These are phyloP conservation scores for Zaprionus gabonicus DNA, from an alignment of 1,140 invertebrate species.

Conservation along the genomic window DNA sequence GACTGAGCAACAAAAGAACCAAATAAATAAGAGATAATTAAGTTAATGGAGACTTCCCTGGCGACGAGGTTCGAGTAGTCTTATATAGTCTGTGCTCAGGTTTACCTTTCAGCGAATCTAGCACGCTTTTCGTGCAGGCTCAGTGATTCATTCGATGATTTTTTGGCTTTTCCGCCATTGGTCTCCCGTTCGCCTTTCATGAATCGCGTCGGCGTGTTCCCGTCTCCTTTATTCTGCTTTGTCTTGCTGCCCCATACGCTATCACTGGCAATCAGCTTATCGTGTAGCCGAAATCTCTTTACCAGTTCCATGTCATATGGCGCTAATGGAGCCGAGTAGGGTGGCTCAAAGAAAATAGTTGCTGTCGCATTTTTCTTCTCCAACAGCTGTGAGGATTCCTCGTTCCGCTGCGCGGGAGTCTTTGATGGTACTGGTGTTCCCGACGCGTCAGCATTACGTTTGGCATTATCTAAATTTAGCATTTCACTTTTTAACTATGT, in stretches of 20 bases:
- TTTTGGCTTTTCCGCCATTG: conserved; percentile 24
- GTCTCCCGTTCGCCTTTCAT: conserved; percentile 49
- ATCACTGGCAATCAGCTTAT: conserved; percentile 31
- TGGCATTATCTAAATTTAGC: conserved; percentile 73
- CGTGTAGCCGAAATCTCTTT: conserved; percentile 42
- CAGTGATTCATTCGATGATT: conserved; percentile 56
- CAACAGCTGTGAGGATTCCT: conserved; percentile 48
- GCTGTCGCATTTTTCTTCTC: conserved; percentile 7
- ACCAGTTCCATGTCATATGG: conserved; percentile 69
- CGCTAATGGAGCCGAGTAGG: conserved; percentile 62
- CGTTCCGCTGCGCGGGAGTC: conserved; percentile 1
- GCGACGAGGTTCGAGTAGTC: neutral
- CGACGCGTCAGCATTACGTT: conserved; percentile 15
- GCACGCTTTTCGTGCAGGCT: conserved; percentile 55
- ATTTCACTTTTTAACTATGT: conserved; percentile 35
- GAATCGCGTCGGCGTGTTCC: conserved; percentile 36
- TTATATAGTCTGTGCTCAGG: neutral
- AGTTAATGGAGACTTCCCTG: conserved; percentile 62
- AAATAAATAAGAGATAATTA: conserved; percentile 45
- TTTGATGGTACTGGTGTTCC: conserved; percentile 28
- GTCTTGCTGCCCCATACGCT: conserved; percentile 43
- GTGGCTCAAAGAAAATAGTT: conserved; percentile 39
- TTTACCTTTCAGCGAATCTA: conserved; percentile 59
- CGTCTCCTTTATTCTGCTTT: neutral
- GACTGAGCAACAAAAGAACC: conserved; percentile 23